Evolutionary conservation across 2,797 vertebrate species (phyloP), one percentile per base, ranked within the genome.

Genomic region (Enteromius radiatus): DNA sequence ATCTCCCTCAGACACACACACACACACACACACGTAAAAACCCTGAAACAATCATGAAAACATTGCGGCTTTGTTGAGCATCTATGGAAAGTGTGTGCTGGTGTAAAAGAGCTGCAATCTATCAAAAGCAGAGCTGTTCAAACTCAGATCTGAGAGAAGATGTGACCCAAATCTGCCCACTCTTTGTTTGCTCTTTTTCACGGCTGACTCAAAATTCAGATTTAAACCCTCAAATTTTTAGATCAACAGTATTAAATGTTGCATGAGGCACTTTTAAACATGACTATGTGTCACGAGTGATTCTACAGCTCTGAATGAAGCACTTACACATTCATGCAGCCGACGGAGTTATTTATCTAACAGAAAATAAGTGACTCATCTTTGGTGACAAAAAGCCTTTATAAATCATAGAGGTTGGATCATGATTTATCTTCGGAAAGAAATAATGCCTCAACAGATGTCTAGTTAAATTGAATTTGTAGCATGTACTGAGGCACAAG

Each of bases 331-430:
- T 52, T 52, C 19, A 73, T 19, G 61, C 1, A 78, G n/a, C 15
- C 6, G 47, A 21, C 41, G 19, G 21, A 54, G 52, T 21, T 61
- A 28, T 54, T 61, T 33, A 45, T 70, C 52, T 2, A 59, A 14
- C 10, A 19, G 33, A 77, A 78, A 17, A 70, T 45, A 61, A 33
- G 52, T 56, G 78, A 71, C 67, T 59, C 78, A 69, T 59, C 17
- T 49, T 14, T 56, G 33, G 33, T 59, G 78, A 79, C 78, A 79
- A 79, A 68, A 59, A 69, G 78, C 65, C 19, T 80, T 69, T 61
- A 43, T 7, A 79, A 80, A 17, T 61, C 38, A 17, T 0, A 43
- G 1, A 11, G 23, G 26, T 28, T 69, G 65, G 36, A 70, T 38
- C 43, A n/a, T 33, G 52, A 70, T 80, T 59, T 31, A 68, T 23